Base-by-base conservation (phyloP, 2,113 vertebrate genomes). In the Budorcas taxicolor region DNA sequence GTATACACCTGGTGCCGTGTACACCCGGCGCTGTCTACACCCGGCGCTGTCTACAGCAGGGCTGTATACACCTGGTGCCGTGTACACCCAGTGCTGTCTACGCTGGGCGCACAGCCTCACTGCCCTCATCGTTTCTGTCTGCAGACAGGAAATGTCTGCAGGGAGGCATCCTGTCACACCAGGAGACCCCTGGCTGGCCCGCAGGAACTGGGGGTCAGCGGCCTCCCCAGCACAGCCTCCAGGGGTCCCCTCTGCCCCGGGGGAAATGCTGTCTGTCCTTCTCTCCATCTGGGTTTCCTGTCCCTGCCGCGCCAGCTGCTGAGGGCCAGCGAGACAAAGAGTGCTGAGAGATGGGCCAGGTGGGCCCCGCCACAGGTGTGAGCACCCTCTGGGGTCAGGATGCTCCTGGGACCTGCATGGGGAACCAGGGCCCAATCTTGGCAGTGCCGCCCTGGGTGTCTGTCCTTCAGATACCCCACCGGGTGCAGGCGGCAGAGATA, bases 251-350 rank as follows among this genome's bases (percentile, higher is more conserved):
- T 62, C 33, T 50, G 89, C 52, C 90, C 55, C 88, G 40, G 13
- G 33, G 62, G 52, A 94, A 88, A 81, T 27, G 71, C 67, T 0
- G 3, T 47, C 90, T 7, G 10, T 36, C 31, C 47, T 47, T 92
- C 58, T 31, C 78, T 86, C 67, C 21, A 3, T 36, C n/a, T 84
- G 74, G 29, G 76, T 71, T 94, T 97, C 60, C 62, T 84, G n/a
- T 87, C 52, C 43, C 80, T 43, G 4, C 57, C 17, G 0, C 43
- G 1, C 58, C 29, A 60, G 47, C 91, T 90, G 60, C 86, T 14
- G 31, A 94, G 71, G 78, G 91, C 50, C 55, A 23, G 33, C 53
- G 25, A 29, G 81, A 95, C 95, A 96, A 94, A 96, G 92, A 25
- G 74, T 96, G 90, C 58, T 83, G 74, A 90, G 87, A 86, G 86